Conservation (phyloP, 1,140 invertebrate species). For the Cydia fagiglandana region DNA sequence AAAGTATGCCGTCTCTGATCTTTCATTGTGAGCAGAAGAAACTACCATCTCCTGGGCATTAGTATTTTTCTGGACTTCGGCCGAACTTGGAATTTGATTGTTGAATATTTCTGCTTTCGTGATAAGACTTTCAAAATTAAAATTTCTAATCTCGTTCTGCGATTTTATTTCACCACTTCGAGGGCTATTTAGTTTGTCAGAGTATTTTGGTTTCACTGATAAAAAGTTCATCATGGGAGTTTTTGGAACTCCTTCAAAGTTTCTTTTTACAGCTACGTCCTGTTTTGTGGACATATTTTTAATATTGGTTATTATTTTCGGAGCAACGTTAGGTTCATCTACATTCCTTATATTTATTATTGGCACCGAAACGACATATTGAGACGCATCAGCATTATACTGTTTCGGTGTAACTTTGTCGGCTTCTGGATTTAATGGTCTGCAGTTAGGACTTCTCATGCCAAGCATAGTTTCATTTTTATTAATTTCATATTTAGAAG, state of each 20-base stretch:
- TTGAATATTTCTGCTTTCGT: slow-evolving; percentile 78
- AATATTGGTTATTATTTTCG: slow-evolving; percentile 47
- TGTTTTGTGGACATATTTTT: slow-evolving; percentile 44
- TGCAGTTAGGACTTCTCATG: slow-evolving; percentile 55
- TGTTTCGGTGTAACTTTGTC: slow-evolving; percentile 53
- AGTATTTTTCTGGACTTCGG: slow-evolving; percentile 65
- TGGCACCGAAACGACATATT: slow-evolving; percentile 53
- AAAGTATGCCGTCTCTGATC: slow-evolving; percentile 76
- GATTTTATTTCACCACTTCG: slow-evolving; percentile 52
- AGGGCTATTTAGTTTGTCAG: slow-evolving; percentile 46
- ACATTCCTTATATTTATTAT: slow-evolving; percentile 71
- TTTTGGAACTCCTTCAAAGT: slow-evolving; percentile 55
- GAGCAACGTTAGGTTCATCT: slow-evolving; percentile 50
- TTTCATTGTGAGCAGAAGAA: slow-evolving; percentile 56
- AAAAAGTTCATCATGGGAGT: slow-evolving; percentile 52
- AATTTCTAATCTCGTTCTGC: slow-evolving; percentile 75
- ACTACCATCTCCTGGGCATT: slow-evolving; percentile 52
- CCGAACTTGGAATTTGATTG: slow-evolving; percentile 71
- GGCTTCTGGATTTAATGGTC: slow-evolving; percentile 45
- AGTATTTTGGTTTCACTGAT: slow-evolving; percentile 51
- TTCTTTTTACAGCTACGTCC: slow-evolving; percentile 63
- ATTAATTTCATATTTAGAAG: slow-evolving; percentile 51
- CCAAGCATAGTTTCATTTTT: slow-evolving; percentile 39
- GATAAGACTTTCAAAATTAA: slow-evolving; percentile 80
- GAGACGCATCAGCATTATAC: slow-evolving; percentile 45